A percentile compares a stretch with the other conserved stretches of the same genome.
Evolutionary conservation across 2,113 vertebrate genomes (phyloP).

Genomic region (Sander lucioperca): DNA sequence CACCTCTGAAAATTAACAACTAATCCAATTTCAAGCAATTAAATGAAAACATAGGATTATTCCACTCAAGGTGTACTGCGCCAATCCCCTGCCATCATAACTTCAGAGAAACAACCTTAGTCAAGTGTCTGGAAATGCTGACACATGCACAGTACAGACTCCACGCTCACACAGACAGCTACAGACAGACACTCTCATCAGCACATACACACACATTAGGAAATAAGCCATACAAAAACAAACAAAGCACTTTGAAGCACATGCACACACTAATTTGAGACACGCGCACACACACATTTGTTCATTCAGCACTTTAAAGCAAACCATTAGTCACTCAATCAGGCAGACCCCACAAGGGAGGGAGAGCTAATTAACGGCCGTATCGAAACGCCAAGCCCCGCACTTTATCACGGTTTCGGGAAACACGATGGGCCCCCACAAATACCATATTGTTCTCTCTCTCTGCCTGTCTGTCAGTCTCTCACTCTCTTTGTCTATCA

Average conservation of each 20-base stretch:
- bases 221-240: conserved; percentile 65
- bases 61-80: conserved; percentile 44
- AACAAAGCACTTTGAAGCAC: conserved; percentile 60
- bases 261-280: conserved; percentile 39
- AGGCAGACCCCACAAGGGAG: conserved; percentile 76
- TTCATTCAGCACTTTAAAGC: conserved; percentile 78
- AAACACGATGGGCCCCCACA: conserved; percentile 60
- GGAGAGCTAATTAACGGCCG: conserved; percentile 77
- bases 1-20: not conserved
- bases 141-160: conserved; percentile 34
- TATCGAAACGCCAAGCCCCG: conserved; percentile 70
- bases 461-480: conserved; percentile 37
- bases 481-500: not conserved
- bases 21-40: conserved; percentile 73
- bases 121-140: conserved; percentile 57
- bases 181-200: conserved; percentile 41
- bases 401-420: conserved; percentile 76
- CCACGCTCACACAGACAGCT: conserved; percentile 25
- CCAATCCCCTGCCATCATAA: conserved; percentile 38
- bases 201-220: conserved; percentile 41
- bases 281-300: conserved; percentile 49
- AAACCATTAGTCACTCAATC: conserved; percentile 82
- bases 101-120: conserved; percentile 44
- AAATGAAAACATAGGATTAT: conserved; percentile 62
- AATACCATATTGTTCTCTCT: conserved; percentile 58